These are phyloP conservation scores for Willowsia nigromaculata DNA, from an alignment of 2,888 invertebrate genomes.

Conservation along the genomic window DNA sequence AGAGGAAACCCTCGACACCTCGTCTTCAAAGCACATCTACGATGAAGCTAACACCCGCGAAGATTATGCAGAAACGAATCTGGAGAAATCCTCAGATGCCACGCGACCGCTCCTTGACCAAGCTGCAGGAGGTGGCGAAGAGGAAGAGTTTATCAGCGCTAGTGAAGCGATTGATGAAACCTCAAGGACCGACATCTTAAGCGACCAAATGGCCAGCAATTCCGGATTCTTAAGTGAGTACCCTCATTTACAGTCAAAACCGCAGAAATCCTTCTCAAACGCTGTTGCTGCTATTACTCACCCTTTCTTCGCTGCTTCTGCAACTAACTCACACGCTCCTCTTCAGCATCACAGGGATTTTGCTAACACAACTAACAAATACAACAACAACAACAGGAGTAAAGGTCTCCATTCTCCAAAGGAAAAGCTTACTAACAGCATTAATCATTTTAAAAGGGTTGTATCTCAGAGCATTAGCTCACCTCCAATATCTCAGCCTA, in stretches of 20 bases:
- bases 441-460: conserved; percentile 35
- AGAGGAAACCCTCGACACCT: background rate
- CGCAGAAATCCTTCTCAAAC: background rate
- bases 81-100: conserved; percentile 38
- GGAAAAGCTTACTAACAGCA: conserved; percentile 18
- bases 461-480: conserved; percentile 39
- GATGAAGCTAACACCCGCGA: conserved; percentile 10
- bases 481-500: conserved; percentile 12
- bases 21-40: conserved; percentile 22
- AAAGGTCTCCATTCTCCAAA: background rate
- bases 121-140: conserved; percentile 57
- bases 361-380: background rate
- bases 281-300: background rate
- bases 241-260: background rate
- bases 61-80: background rate
- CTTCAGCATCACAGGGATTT: background rate
- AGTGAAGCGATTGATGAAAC: conserved; percentile 66
- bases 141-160: conserved; percentile 62
- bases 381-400: background rate
- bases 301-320: background rate
- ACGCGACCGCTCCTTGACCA: conserved; percentile 31
- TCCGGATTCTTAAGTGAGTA: conserved; percentile 58
- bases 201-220: conserved; percentile 7
- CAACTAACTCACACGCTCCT: background rate
- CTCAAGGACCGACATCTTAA: conserved; percentile 45